These are phyloP conservation scores for Pardosa pseudoannulata DNA, from an alignment of 2,888 invertebrate genomes.

Conservation along the genomic window DNA sequence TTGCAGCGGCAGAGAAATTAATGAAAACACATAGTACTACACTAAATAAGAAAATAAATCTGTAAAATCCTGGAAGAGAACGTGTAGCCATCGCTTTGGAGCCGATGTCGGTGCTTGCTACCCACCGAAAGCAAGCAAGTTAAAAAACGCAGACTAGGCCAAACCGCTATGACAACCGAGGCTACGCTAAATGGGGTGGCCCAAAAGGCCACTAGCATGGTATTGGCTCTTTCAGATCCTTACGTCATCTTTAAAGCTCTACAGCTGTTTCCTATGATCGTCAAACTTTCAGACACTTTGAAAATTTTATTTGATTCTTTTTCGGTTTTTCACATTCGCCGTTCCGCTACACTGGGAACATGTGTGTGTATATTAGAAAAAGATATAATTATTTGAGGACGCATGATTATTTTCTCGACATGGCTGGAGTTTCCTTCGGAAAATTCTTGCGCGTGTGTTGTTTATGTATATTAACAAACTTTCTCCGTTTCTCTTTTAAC, in stretches of 20 bases:
- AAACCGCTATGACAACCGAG: neutral
- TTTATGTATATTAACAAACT: too few species aligned
- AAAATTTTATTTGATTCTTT: neutral
- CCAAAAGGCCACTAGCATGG: slow-evolving; percentile 32
- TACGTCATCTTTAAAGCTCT: slow-evolving; percentile 42
- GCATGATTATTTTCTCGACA: too few species aligned
- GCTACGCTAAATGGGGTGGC: slow-evolving; percentile 17
- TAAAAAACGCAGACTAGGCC: slow-evolving; percentile 9
- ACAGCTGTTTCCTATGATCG: slow-evolving; percentile 63
- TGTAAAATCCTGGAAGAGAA: neutral
- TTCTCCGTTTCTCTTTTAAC: too few species aligned
- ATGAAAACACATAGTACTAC: neutral
- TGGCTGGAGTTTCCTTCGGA: too few species aligned
- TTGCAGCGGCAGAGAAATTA: neutral
- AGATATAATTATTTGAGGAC: too few species aligned
- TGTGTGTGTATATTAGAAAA: too few species aligned
- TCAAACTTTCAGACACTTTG: slow-evolving; percentile 24
- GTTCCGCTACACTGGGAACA: too few species aligned
- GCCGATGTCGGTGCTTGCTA: slow-evolving; percentile 14
- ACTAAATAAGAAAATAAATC: slow-evolving; percentile 1
- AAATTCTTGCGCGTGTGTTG: too few species aligned
- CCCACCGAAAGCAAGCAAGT: slow-evolving; percentile 14
- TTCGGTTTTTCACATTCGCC: neutral
- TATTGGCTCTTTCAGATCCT: slow-evolving; percentile 37
- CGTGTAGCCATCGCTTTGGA: slow-evolving; percentile 19